Evolutionary conservation across 2,113 vertebrate genomes (phyloP), one percentile per base, ranked within the genome.

Genomic region (Pluvialis apricaria): DNA sequence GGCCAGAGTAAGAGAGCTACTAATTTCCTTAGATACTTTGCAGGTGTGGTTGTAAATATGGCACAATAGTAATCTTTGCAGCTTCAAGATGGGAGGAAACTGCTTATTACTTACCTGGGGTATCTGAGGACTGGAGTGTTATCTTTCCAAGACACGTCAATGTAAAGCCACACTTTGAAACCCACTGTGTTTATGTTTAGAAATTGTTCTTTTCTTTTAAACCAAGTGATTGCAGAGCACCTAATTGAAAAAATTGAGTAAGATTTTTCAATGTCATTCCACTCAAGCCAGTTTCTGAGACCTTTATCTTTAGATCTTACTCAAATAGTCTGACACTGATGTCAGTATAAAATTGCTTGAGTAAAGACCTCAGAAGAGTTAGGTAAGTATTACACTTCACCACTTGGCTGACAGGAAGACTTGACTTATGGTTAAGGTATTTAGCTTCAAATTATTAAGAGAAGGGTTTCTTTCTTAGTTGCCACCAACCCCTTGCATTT

Each of bases 251-350:
- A 82, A 93, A 92, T 86, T 94, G 88, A 79, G 82, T 64, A 75
- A 81, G 82, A 22, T 58, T 78, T 45, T 77, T 81, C 85, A 54
- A 1, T 81, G 60, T 47, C 65, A 29, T 93, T 81, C 95, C 64
- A 83, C 82, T 88, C 93, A 51, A 93, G 88, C 85, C 95, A 93
- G 95, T 94, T 96, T 93, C 82, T 90, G 79, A 93, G 60, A 83
- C n/a, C 18, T 93, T 66, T 96, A 97, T 96, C 96, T 95, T 88
- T 70, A 86, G 64, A 97, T 96, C 93, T 90, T 86, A 86, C 66
- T 88, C 68, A 78, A 94, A 92, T 62, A 95, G 79, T 54, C 78
- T 88, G 62, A 76, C 85, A 93, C 93, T 95, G 88, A 96, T 96
- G 95, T 96, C 96, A 96, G 71, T 88, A 73, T 42, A 76, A 88